Conservation (phyloP, 1,140 invertebrate genomes). For the Atta colombica region DNA sequence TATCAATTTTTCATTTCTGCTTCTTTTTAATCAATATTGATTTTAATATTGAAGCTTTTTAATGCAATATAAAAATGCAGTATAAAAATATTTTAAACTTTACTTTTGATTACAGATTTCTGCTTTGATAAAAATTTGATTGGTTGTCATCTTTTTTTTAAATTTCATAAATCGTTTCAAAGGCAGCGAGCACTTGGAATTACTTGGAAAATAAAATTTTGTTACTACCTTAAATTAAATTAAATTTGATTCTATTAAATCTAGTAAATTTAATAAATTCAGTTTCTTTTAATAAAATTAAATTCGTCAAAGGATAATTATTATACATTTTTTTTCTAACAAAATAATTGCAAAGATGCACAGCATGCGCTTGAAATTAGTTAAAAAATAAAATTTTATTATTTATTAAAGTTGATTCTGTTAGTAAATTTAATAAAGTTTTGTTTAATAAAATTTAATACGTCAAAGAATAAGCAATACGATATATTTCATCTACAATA, state of each 20-base stretch:
- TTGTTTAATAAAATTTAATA: not conserved
- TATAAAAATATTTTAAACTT: not conserved
- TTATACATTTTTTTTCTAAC: too few relatives aligned
- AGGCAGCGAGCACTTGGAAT: not conserved
- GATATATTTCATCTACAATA: not conserved
- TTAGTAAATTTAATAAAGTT: too few relatives aligned
- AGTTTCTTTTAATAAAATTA: not conserved
- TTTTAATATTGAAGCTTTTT: conserved; percentile 48
- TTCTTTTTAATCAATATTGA: conserved; percentile 37
- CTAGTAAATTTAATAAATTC: not conserved
- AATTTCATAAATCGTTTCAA: conserved; percentile 32
- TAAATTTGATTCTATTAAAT: not conserved
- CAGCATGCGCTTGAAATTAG: not conserved
- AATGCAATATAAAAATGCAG: not conserved
- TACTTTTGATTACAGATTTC: not conserved
- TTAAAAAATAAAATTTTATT: not conserved
- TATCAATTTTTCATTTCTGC: conserved; percentile 18
- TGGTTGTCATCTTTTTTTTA: not conserved
- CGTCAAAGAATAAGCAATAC: not conserved
- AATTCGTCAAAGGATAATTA: not conserved
- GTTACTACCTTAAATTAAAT: not conserved
- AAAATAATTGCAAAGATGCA: too few relatives aligned
- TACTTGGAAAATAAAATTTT: not conserved
- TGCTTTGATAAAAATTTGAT: conserved; percentile 29
- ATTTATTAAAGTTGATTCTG: not conserved